Percentiles rank a stretch among this genome's conserved stretches.
These are phyloP conservation scores for Forbesichthys papilliferus DNA, from an alignment of 2,113 vertebrate species.

Conservation along the genomic window DNA sequence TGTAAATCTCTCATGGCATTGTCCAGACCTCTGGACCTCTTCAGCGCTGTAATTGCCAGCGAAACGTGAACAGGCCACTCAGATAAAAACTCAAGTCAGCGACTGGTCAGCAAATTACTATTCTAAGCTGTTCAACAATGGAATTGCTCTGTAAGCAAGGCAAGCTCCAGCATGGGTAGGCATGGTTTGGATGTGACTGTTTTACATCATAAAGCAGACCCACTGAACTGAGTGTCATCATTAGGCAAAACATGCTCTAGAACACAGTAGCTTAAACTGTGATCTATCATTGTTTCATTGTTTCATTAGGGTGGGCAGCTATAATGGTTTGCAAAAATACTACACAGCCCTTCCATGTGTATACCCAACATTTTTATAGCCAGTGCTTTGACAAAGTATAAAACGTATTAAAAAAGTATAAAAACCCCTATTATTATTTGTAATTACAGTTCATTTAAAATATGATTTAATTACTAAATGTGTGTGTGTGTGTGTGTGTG, in stretches of 20 bases:
- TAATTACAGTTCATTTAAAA: background rate
- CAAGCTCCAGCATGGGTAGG: slow-evolving; percentile 47
- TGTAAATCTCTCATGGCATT: slow-evolving; percentile 72
- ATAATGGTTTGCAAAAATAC: no score
- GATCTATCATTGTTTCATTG: no score
- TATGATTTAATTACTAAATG: background rate
- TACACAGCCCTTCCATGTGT: no score
- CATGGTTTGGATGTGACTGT: background rate
- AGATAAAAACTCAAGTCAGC: slow-evolving; percentile 82
- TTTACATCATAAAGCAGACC: no score
- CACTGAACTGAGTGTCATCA: no score
- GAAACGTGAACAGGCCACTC: slow-evolving; percentile 61
- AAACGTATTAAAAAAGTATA: no score
- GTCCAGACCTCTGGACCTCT: slow-evolving; percentile 63
- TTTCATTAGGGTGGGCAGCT: background rate
- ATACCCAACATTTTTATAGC: no score
- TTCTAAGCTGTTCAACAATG: slow-evolving; percentile 72
- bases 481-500: background rate
- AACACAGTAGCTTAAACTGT: no score
- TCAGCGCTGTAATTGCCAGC: slow-evolving; percentile 66
- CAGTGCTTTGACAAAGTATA: no score
- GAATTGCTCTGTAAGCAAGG: slow-evolving; percentile 86
- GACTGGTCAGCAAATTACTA: slow-evolving; percentile 86
- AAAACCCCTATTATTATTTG: background rate
- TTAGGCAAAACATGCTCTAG: no score